Base-by-base conservation (phyloP, 2,888 invertebrate genomes). In the Iphiclides podalirius region DNA sequence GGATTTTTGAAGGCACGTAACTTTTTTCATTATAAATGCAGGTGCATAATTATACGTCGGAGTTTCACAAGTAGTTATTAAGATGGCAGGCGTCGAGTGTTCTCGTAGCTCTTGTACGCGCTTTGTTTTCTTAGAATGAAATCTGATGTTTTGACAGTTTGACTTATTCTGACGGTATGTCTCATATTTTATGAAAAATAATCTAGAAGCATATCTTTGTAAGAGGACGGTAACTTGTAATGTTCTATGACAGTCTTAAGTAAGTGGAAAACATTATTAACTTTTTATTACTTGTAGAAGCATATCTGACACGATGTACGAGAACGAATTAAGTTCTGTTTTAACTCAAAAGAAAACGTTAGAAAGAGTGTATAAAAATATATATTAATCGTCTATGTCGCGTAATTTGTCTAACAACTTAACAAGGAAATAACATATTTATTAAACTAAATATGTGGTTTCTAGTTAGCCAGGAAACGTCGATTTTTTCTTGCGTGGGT, bases 141-240 rank as follows among this genome's bases (percentile, higher is more conserved):
- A 64, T 67, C 59, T 63, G 57, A 62, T 70, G 69, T 67, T 68
- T 70, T 67, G 70, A 72, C 64, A 49, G 63, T 62, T 60, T 59
- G 57, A 59, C 49, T 55, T 53, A 51, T 57, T 59, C 34, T 46
- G 38, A 51, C 58, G 50, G 54, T 57, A 52, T 52, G 55, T 43
- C 45, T 45, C 33, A 38, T 20, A 52, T 57, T 57, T 60, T 51
- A 44, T 49, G 35, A 49, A 44, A 40, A 44, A 48, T 20, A 34
- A 37, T 50, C 28, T 53, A 37, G 17, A 52, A 47, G 41, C 28
- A 44, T 45, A 23, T 14, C 28, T 15, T 14, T 26, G 35, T n/a
- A 26, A 3, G n/a, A 16, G 33, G 14, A 14, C 13, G 11, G 15
- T n/a, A 17, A 11, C 12, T 17, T 16, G 9, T 9, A 34, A 15